Evolutionary conservation across 1,140 invertebrate genomes (phyloP).

Genomic region (Metopolophium dirhodum): DNA sequence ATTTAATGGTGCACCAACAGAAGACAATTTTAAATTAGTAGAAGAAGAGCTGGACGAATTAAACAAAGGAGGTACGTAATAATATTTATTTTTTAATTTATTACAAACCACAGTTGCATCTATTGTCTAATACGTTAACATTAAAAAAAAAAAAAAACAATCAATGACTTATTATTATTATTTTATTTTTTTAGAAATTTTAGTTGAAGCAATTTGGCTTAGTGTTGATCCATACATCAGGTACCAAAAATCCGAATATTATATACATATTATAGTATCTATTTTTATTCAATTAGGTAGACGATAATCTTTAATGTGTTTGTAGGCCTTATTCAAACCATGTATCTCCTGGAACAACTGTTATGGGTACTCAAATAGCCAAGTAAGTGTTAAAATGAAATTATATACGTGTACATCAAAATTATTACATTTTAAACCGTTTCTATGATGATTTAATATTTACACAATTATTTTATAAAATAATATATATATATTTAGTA

Average conservation of each 20-base stretch:
- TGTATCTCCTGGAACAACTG: constrained; percentile 67
- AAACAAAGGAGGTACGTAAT: constrained; percentile 69
- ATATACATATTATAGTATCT: neutral
- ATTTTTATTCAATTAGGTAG: neutral
- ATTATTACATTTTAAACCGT: neutral
- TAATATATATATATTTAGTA: neutral
- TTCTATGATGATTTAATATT: neutral
- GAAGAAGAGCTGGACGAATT: constrained; percentile 71
- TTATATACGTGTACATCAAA: neutral
- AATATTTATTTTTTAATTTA: neutral
- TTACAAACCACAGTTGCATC: neutral
- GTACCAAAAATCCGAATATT: constrained; percentile 60
- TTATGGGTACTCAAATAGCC: constrained; percentile 71
- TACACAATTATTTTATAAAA: neutral
- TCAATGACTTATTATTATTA: neutral
- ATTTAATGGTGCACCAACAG: constrained; percentile 72
- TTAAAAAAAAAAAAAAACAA: neutral
- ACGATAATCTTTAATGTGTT: constrained; percentile 41
- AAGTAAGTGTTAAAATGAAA: constrained; percentile 63
- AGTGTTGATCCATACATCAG: constrained; percentile 79
- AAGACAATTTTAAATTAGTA: constrained; percentile 69
- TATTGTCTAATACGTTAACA: neutral
- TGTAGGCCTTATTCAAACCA: constrained; percentile 60
- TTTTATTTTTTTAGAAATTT: constrained; percentile 67
- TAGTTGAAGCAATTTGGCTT: constrained; percentile 71